These are phyloP conservation scores for Neomorphus geoffroyi DNA, from an alignment of 2,797 vertebrate species.

Conservation along the genomic window DNA sequence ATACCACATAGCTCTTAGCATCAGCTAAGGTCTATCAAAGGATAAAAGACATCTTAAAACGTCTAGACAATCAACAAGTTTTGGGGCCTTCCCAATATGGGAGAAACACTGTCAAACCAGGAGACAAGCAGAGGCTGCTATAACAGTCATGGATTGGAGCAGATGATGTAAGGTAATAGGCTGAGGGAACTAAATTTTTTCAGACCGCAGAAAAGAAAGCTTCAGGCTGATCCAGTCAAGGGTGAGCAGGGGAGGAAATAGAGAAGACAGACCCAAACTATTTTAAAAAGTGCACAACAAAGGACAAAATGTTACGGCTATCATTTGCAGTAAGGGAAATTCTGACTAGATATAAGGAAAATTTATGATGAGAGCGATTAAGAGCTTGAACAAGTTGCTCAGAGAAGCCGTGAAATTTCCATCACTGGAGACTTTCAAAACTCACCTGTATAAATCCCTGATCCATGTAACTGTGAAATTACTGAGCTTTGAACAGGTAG, in stretches of 20 bases:
- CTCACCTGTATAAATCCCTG: neutral
- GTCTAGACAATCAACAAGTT: neutral
- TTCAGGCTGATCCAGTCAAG: neutral
- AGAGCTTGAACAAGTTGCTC: neutral
- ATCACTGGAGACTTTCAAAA: neutral
- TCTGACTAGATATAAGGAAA: neutral
- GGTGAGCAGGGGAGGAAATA: neutral
- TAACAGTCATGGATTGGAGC: accelerated
- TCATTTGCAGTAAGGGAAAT: neutral
- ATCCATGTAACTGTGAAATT: neutral
- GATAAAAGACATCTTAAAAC: neutral
- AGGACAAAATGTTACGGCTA: neutral
- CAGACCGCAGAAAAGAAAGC: neutral
- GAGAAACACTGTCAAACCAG: neutral
- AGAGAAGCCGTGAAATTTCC: neutral
- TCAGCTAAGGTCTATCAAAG: neutral
- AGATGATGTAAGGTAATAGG: neutral
- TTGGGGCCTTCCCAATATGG: neutral
- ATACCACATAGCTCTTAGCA: neutral
- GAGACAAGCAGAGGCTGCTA: neutral
- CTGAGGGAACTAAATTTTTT: neutral
- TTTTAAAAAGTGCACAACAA: neutral
- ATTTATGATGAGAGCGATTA: neutral
- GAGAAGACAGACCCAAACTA: neutral
- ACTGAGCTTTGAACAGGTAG: neutral